A percentile compares a stretch with the other conserved stretches of the same genome.
These are phyloP conservation scores for Nothocercus nigrocapillus DNA, from an alignment of 2,113 vertebrate genomes.

Conservation along the genomic window DNA sequence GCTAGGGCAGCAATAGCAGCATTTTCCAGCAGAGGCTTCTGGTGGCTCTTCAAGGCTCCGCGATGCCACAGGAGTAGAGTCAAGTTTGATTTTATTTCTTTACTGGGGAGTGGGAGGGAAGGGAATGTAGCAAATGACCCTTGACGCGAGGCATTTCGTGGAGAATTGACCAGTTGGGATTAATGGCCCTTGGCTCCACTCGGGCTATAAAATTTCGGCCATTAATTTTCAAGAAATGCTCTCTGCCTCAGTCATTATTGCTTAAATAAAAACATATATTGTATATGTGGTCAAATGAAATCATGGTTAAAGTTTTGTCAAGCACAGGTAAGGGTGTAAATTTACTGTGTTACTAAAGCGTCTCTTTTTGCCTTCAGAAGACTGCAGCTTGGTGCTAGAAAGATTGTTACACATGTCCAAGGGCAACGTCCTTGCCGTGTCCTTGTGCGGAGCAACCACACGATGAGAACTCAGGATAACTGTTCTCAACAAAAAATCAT, in stretches of 20 bases:
- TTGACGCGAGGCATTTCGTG: slow-evolving; percentile 59
- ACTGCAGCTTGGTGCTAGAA: not conserved
- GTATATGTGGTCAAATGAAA: slow-evolving; percentile 54
- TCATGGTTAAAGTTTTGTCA: slow-evolving; percentile 28
- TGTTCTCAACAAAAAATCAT: not conserved
- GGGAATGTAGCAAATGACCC: slow-evolving; percentile 53
- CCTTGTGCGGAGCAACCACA: not conserved
- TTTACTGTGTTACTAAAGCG: slow-evolving; percentile 8
- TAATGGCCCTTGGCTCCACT: slow-evolving; percentile 60
- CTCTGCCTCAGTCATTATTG: slow-evolving; percentile 51
- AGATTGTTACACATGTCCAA: accelerated
- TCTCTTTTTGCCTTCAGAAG: not conserved
- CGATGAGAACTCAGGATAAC: not conserved
- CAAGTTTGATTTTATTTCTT: slow-evolving; percentile 51
- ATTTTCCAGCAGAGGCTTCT: not conserved
- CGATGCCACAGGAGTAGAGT: not conserved
- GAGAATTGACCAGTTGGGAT: slow-evolving; percentile 68
- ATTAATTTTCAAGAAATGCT: slow-evolving; percentile 64
- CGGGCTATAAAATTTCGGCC: slow-evolving; percentile 50
- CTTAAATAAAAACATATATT: slow-evolving; percentile 71
- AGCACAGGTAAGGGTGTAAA: slow-evolving; percentile 47
- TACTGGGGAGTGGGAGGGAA: slow-evolving; percentile 14
- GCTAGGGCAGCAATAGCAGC: not conserved
- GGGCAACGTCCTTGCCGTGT: not conserved
- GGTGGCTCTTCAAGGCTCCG: not conserved